phyloP scores from a whole-genome alignment of 2,797 vertebrate genomes.

The Gallinago stenura region DNA sequence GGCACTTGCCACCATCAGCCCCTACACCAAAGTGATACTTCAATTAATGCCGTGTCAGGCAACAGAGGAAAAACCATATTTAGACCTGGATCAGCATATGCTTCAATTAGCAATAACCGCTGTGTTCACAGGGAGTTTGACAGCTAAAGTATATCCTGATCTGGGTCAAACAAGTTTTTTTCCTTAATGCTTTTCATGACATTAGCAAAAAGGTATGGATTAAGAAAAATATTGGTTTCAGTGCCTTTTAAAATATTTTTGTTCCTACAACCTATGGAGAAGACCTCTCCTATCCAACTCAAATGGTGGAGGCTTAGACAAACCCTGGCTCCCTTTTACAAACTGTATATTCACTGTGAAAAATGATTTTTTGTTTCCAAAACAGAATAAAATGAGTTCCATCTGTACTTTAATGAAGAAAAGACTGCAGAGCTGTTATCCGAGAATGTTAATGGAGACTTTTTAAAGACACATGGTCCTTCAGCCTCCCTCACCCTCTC shows the following conservation, averaged over 20 bases:
- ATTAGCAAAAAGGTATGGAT: neutral
- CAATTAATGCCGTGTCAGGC: conserved; percentile 35
- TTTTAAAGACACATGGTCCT: neutral
- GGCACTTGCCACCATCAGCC: neutral
- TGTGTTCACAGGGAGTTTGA: neutral
- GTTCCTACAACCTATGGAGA: neutral
- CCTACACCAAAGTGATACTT: neutral
- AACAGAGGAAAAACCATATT: conserved; percentile 46
- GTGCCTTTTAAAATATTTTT: neutral
- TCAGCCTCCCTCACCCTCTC: neutral
- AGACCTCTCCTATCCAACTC: neutral
- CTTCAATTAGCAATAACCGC: conserved; percentile 27
- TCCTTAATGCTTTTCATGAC: neutral
- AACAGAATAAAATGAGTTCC: conserved; percentile 2
- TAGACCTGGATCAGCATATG: conserved; percentile 26
- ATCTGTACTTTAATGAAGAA: neutral
- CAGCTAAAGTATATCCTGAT: neutral
- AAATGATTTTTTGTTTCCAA: neutral
- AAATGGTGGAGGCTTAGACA: neutral
- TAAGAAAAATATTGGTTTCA: neutral
- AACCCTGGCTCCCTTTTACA: neutral
- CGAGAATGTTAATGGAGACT: neutral
- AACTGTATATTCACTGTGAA: neutral
- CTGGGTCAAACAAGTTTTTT: neutral
- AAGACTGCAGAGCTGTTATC: neutral